These are phyloP conservation scores for Xyrauchen texanus DNA, from an alignment of 2,113 vertebrate genomes.

Conservation along the genomic window DNA sequence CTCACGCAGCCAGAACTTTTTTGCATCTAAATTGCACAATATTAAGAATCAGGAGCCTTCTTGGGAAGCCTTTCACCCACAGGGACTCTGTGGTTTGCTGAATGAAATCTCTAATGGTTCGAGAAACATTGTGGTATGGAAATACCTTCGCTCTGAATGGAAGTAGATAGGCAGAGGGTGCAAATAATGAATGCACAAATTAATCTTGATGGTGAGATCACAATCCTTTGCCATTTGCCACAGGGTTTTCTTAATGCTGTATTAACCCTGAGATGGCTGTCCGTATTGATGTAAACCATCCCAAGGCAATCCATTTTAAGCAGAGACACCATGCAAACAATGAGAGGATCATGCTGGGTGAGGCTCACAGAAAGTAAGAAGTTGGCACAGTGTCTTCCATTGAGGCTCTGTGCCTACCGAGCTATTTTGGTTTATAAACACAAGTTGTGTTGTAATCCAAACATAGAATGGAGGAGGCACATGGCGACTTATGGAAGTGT, in stretches of 20 bases:
- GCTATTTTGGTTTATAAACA: constrained; percentile 26
- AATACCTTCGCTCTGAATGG: neutral
- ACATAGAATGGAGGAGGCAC: constrained; percentile 26
- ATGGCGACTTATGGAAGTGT: neutral
- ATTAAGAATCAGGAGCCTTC: constrained; percentile 29
- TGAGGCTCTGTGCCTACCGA: neutral
- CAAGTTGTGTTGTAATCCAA: constrained; percentile 31
- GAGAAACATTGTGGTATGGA: neutral
- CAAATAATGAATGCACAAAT: neutral
- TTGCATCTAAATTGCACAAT: constrained; percentile 39
- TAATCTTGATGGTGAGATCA: neutral
- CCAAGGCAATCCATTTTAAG: neutral
- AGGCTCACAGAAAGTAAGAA: neutral
- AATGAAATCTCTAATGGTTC: constrained; percentile 22
- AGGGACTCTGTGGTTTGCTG: constrained; percentile 2
- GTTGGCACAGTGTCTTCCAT: no score
- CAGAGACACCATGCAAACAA: neutral
- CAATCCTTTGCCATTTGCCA: neutral
- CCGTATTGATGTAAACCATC: neutral
- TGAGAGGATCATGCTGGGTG: neutral
- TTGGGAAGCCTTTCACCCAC: constrained; percentile 1
- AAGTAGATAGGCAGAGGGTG: neutral
- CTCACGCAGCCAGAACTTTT: constrained; percentile 31
- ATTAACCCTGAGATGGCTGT: neutral
- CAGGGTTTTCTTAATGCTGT: constrained; percentile 15